A percentile compares a stretch with the other conserved stretches of the same genome.
These are phyloP conservation scores for Tolypeutes matacus DNA, from an alignment of 2,797 vertebrate genomes.

Conservation along the genomic window DNA sequence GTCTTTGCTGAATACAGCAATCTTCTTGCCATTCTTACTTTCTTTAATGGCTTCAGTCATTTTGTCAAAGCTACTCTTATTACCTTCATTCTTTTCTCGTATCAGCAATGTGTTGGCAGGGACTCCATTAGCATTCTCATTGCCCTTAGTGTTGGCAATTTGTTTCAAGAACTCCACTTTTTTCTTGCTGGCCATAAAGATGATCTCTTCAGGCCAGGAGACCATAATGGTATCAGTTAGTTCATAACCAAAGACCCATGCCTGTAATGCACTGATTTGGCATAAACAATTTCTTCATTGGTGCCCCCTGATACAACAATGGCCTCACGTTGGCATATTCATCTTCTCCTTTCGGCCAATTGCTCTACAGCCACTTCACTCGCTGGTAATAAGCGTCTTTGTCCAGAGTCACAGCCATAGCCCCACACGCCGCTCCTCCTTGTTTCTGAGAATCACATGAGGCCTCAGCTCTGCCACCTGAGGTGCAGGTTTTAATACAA, in stretches of 20 bases:
- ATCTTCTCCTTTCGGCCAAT: slow-evolving; percentile 97
- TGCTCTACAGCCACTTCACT: slow-evolving; percentile 94
- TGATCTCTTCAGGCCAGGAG: slow-evolving; percentile 95
- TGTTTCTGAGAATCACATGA: slow-evolving; percentile 82
- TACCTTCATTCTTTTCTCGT: slow-evolving; percentile 97
- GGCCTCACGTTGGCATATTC: slow-evolving; percentile 94
- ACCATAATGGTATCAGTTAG: slow-evolving; percentile 97
- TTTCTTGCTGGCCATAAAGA: slow-evolving; percentile 98
- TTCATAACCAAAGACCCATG: slow-evolving; percentile 97
- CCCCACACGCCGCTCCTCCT: slow-evolving; percentile 84
- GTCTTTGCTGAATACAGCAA: slow-evolving; percentile 96
- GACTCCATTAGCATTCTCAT: slow-evolving; percentile 94
- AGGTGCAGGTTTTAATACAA: background rate
- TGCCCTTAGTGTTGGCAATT: slow-evolving; percentile 94
- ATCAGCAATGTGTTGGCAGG: slow-evolving; percentile 95
- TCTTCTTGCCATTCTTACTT: slow-evolving; percentile 93
- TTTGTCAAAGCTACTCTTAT: slow-evolving; percentile 96
- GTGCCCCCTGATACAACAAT: slow-evolving; percentile 97
- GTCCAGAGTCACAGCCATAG: slow-evolving; percentile 96
- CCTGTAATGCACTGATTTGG: slow-evolving; percentile 97
- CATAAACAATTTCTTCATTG: slow-evolving; percentile 97
- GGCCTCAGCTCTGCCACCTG: slow-evolving; percentile 81
- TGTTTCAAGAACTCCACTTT: slow-evolving; percentile 98
- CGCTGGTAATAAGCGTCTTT: slow-evolving; percentile 97
- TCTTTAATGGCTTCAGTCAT: slow-evolving; percentile 93